Evolutionary conservation across 2,888 invertebrate genomes (phyloP), one percentile per base, ranked within the genome.

Genomic region (Dicyrtoma fusca): DNA sequence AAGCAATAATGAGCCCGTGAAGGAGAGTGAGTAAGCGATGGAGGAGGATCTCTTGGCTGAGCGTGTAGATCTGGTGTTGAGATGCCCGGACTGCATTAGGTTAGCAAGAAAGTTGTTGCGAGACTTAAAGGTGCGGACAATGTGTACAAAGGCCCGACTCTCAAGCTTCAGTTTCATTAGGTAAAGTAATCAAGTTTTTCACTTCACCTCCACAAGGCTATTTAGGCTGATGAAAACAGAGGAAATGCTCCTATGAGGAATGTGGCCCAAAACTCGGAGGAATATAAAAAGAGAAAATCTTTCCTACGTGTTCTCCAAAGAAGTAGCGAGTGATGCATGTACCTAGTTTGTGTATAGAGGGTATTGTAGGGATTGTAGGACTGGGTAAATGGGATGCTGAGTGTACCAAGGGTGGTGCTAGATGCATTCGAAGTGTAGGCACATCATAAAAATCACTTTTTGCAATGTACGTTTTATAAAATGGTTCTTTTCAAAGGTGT

Each of bases 181-280:
- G 51, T 65, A 65, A 65, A 65, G 65, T 65, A 65, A 65, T 65
- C 65, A 65, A 65, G 51, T 65, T 65, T 62, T 21, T 44, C 44
- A 19, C 25, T 59, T 23, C 10, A 25, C 62, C 62, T 62, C 62
- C 42, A 59, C 34, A 14, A 14, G 45, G 45, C 47, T 63, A 47
- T 63, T 63, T 63, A 19, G 17, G 47, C 21, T 63, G 63, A 63
- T 63, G 47, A 45, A 63, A 19, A 19, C 34, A 23, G 45, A 1
- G 63, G 13, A 47, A 53, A 53, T 19, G 11, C 10, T 53, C 53
- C 53, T 53, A 23, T 53, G 53, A 53, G 53, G n/a, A 19, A 53
- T 53, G 21, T 23, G 17, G 34, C 4, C 34, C 8, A 34, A 34
- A 34, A 34, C 34, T 34, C 34, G 34, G 34, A 34, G 34, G 34